Evolutionary conservation across 2,113 vertebrate species (phyloP), one percentile per base, ranked within the genome.

Genomic region (Mesembrinibis cayennensis): DNA sequence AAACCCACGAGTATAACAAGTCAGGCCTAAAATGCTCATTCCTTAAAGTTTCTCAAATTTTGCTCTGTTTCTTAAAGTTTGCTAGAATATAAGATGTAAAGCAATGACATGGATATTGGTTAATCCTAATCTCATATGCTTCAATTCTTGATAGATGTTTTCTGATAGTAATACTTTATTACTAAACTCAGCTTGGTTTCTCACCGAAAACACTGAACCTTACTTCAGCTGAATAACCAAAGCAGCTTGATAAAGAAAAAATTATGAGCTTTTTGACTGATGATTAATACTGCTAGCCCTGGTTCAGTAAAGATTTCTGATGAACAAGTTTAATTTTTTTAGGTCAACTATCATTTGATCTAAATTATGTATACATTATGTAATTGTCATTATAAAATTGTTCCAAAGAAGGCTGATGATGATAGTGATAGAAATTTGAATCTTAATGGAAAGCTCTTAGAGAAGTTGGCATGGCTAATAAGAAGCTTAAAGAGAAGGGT

Each of bases 51-150:
- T 61, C 22, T 79, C 8, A 66, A 20, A 10, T 67, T 73, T 47
- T 66, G 6, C 11, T 70, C 40, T 29, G 2, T 44, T 72, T 61
- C 21, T 38, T 49, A 10, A 26, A 62, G 12, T 56, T 77, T 70
- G 2, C 2, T 44, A 23, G 8, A 36, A 73, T 21, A 49, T 29
- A 13, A 67, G 12, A 5, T 74, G 74, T 44, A 62, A 63, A 93
- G 11, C 12, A 34, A 40, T 49, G 4, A 40, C 5, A 16, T 1
- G 1, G 11, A 9, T 5, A 18, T 26, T 25, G 9, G 4, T 67
- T 71, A 49, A 21, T 63, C 7, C 44, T 27, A 30, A 90, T 67
- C 2, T 10, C 1, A 18, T 26, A 19, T n/a, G 6, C 7, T 80
- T 65, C 3, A 34, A 5, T 81, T 77, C 14, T 72, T 65, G 23